These are phyloP conservation scores for Pteromalus puparum DNA, from an alignment of 1,140 invertebrate genomes.

Conservation along the genomic window DNA sequence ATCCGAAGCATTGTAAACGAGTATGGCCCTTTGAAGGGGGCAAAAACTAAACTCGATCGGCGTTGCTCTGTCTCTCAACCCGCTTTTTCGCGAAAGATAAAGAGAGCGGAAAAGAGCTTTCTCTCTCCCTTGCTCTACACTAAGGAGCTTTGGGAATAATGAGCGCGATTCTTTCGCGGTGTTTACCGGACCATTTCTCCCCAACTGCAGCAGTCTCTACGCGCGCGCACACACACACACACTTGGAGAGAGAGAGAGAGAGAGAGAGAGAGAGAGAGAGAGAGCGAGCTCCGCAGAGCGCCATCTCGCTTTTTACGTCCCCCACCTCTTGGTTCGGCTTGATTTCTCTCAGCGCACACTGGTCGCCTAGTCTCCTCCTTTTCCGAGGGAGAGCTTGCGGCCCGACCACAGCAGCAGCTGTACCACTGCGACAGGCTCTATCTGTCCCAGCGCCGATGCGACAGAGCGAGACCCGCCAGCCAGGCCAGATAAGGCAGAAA, in stretches of 20 bases:
- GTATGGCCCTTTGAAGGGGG: background rate
- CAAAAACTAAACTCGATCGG: slow-evolving; percentile 3
- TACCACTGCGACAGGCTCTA: background rate
- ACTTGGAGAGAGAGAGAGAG: too few relatives aligned
- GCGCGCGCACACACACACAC: background rate
- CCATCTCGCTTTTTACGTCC: background rate
- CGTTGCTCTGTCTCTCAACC: background rate
- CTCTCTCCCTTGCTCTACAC: background rate
- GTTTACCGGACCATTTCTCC: slow-evolving; percentile 23
- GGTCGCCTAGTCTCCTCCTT: too few relatives aligned
- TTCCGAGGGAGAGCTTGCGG: background rate
- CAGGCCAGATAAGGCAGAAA: background rate
- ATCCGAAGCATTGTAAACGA: slow-evolving; percentile 11
- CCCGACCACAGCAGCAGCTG: background rate
- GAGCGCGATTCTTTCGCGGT: slow-evolving; percentile 16
- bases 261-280: background rate
- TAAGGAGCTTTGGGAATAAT: slow-evolving; percentile 36
- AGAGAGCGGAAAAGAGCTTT: slow-evolving; percentile 5
- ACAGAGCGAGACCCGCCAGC: background rate
- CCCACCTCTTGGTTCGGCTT: background rate
- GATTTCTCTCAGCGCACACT: background rate
- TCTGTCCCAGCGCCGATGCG: background rate
- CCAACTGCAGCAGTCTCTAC: background rate
- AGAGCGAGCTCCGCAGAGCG: background rate
- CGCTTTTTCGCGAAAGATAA: background rate